These are phyloP conservation scores for Syngnathus scovelli DNA, from an alignment of 2,113 vertebrate genomes.

Conservation along the genomic window DNA sequence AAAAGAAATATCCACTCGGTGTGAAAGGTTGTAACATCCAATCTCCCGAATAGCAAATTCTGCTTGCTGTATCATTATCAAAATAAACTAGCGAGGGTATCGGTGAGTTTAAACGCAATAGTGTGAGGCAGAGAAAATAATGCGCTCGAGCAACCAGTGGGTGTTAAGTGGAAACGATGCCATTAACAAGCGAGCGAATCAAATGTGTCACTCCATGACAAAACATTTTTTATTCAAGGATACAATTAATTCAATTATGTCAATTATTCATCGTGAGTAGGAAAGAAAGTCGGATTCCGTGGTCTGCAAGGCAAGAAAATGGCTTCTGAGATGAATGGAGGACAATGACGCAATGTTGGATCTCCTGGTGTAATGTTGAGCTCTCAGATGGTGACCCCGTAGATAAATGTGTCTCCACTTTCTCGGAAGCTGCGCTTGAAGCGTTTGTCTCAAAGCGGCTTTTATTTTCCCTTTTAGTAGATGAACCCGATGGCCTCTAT, in stretches of 20 bases:
- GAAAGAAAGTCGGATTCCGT: too few species aligned
- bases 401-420: conserved; percentile 39
- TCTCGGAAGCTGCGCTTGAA: conserved; percentile 19
- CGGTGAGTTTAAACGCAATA: neutral
- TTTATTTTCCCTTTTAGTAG: conserved; percentile 42
- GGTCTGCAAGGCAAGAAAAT: conserved; percentile 14
- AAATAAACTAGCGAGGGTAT: neutral
- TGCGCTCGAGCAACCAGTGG: neutral
- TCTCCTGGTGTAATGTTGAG: conserved; percentile 24
- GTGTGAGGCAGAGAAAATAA: neutral
- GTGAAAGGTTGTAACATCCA: conserved; percentile 16
- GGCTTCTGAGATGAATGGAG: conserved; percentile 19
- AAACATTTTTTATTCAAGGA: neutral
- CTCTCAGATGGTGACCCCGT: conserved; percentile 27
- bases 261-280: neutral
- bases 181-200: conserved; percentile 2
- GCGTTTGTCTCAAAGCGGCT: conserved; percentile 36
- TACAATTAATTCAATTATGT: conserved; percentile 8
- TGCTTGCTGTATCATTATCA: neutral
- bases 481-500: conserved; percentile 51
- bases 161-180: conserved; percentile 6
- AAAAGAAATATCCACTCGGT: too few species aligned
- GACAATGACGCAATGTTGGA: conserved; percentile 32
- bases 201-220: conserved; percentile 2
- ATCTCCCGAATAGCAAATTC: neutral